Base-by-base conservation (phyloP, 2,113 vertebrate genomes). In the Daphoenositta chrysoptera region DNA sequence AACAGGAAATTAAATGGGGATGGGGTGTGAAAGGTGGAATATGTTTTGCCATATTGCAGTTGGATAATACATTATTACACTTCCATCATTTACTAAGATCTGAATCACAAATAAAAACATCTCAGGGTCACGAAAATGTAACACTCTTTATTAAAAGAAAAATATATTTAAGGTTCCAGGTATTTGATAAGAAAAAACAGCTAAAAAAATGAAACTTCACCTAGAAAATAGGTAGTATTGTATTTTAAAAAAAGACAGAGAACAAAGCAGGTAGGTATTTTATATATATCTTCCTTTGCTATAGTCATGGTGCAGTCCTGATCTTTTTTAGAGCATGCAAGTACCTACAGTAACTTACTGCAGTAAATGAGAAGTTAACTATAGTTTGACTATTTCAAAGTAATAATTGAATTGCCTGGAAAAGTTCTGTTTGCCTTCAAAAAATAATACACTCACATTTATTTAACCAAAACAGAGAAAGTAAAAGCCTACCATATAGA, bases 1-100 rank as follows among this genome's bases (percentile, higher is more conserved):
- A 48, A 83, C 8, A 56, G 79, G 79, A 86, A 95, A 94, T 71
- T 77, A 94, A 93, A 15, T 15, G 7, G 42, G 31, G 35, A 30
- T 13, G 9, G 15, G 6, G 6, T 2, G 1, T 17, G 9, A 69
- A 27, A 17, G 30, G 11, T 10, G 1, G 10, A 24, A 24, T 31
- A 24, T 19, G 7, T 75, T 87, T 70, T 77, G 23, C 27, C 15
- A n/a, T 30, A 13, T 19, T 71, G 35, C 26, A 51, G 20, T 14
- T 73, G 17, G 24, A n/a, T 51, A 60, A 84, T 6, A 23, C 0
- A 1, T 48, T 57, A 35, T 57, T 66, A 28, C 19, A 91, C 3
- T 69, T 57, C 15, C 27, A 81, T 42, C n/a, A 31, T 37, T 90
- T 64, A 65, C 23, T 30, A 28, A 87, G 12, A 30, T 90, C 31